Conservation (phyloP, 2,113 vertebrate genomes). For the Gavialis gangeticus region DNA sequence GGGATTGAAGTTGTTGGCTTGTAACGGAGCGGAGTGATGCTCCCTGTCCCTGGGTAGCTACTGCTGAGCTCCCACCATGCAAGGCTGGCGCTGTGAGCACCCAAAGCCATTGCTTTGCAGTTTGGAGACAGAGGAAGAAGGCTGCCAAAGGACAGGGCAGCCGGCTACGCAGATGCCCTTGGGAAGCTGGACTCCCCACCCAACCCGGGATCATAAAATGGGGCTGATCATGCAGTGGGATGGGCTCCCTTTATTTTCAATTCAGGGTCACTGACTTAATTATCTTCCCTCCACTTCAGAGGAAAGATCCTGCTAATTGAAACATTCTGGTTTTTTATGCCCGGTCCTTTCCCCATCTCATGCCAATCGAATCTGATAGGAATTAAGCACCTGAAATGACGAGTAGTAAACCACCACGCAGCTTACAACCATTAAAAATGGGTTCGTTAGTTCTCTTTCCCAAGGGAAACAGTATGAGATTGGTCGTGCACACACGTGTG, state of each 20-base stretch:
- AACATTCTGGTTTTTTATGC: neutral
- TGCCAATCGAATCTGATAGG: neutral
- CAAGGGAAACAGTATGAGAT: neutral
- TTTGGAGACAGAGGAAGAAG: neutral
- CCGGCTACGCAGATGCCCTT: neutral
- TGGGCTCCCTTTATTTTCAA: neutral
- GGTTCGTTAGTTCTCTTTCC: neutral
- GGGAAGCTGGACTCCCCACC: neutral
- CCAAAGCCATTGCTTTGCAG: neutral
- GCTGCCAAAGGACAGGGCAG: neutral
- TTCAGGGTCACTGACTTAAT: neutral
- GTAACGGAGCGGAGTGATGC: neutral
- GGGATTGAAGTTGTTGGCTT: neutral
- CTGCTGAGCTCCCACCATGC: neutral
- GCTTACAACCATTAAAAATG: neutral
- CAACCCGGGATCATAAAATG: neutral
- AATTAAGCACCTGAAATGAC: neutral
- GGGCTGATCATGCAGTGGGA: neutral
- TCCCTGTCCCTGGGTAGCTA: neutral
- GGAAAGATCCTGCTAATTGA: neutral
- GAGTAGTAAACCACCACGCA: neutral
- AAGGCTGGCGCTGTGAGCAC: no score
- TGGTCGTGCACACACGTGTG: no score
- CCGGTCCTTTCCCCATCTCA: neutral
- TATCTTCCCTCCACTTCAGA: neutral